These are phyloP conservation scores for Prionailurus viverrinus DNA, from an alignment of 2,113 vertebrate genomes.

Conservation along the genomic window DNA sequence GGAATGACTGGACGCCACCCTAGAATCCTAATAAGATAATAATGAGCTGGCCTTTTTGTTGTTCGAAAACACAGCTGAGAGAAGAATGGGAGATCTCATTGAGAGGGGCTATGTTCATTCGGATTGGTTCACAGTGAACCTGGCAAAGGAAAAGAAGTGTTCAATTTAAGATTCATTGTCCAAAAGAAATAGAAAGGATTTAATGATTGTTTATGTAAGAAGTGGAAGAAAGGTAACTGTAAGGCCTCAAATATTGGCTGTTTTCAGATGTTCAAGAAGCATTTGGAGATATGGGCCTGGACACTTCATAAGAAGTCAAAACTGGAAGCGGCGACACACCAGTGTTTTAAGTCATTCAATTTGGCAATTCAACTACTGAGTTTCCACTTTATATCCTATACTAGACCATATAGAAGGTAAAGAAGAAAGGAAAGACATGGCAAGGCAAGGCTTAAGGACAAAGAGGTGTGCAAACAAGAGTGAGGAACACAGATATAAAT, in stretches of 20 bases:
- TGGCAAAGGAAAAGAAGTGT: neutral
- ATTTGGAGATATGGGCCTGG: neutral
- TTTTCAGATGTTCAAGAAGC: constrained; percentile 10
- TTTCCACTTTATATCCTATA: neutral
- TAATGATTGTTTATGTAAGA: neutral
- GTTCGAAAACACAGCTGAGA: neutral
- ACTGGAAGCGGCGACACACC: neutral
- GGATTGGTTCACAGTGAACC: neutral
- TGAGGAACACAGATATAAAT: neutral
- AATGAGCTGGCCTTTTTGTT: neutral
- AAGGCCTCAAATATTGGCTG: neutral
- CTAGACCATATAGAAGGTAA: neutral
- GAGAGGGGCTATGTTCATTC: neutral
- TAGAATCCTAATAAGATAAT: neutral
- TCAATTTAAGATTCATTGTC: neutral
- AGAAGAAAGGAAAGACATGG: neutral
- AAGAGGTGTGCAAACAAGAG: neutral
- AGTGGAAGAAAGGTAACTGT: neutral
- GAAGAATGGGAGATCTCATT: neutral
- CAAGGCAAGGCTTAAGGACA: neutral
- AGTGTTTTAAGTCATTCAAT: neutral
- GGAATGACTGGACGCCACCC: neutral
- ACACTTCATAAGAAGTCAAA: neutral
- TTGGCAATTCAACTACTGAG: neutral
- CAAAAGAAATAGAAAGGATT: neutral